Conservation (phyloP, 2,888 invertebrate genomes). For the Eubasilissa splendida region DNA sequence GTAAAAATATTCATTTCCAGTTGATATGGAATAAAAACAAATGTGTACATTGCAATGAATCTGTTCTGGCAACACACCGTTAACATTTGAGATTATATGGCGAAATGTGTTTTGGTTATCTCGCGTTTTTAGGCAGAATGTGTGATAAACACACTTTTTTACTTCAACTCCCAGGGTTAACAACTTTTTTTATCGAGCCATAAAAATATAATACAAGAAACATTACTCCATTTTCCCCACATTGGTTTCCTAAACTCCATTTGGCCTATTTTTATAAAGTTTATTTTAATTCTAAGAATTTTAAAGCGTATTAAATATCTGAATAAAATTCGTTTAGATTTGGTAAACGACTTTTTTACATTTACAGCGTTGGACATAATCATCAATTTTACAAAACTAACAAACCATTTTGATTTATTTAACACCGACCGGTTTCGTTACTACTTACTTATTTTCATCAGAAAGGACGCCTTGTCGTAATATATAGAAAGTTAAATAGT, state of each 20-base stretch:
- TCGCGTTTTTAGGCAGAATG: constrained; percentile 51
- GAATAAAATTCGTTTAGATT: too few species aligned
- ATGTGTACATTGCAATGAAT: constrained; percentile 22
- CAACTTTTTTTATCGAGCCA: constrained; percentile 55
- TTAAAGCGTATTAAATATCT: too few species aligned
- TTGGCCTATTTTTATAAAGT: too few species aligned
- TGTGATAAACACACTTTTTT: constrained; percentile 57
- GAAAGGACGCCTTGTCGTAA: too few species aligned
- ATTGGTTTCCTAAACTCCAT: constrained; percentile 21
- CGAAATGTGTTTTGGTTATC: constrained; percentile 56
- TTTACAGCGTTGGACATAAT: too few species aligned
- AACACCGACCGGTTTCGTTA: too few species aligned
- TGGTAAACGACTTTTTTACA: too few species aligned
- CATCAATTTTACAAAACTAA: too few species aligned
- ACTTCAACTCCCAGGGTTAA: constrained; percentile 52
- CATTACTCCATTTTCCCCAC: constrained; percentile 55
- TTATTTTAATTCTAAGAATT: too few species aligned
- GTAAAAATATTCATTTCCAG: background rate
- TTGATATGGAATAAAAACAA: constrained; percentile 23
- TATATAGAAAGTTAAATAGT: too few species aligned
- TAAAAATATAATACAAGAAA: constrained; percentile 57
- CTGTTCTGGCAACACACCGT: constrained; percentile 17
- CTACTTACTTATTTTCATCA: too few species aligned
- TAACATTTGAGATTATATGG: constrained; percentile 47
- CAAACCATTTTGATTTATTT: too few species aligned